Conservation (phyloP, 2,113 vertebrate genomes). For the Verasper variegatus region DNA sequence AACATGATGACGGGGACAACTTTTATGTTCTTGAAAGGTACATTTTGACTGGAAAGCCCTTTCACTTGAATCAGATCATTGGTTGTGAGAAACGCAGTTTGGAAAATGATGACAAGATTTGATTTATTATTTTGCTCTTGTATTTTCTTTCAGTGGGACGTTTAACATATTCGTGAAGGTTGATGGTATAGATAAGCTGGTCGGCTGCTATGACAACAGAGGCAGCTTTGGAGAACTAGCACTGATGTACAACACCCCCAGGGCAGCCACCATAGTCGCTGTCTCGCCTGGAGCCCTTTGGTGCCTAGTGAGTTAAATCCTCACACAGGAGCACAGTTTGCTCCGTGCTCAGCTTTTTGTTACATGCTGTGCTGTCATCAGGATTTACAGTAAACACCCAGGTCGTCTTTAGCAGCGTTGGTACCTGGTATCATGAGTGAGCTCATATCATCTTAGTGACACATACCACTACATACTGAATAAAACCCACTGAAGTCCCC, state of each 20-base stretch:
- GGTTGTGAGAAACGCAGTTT: too few species aligned
- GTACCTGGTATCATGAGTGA: conserved; percentile 6
- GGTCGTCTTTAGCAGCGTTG: conserved; percentile 15
- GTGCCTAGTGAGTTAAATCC: conserved; percentile 92
- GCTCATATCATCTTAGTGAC: not conserved
- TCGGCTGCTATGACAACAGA: conserved; percentile 94
- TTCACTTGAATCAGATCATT: too few species aligned
- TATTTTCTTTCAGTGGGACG: conserved; percentile 86
- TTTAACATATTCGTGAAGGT: conserved; percentile 93
- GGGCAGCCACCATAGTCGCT: conserved; percentile 97
- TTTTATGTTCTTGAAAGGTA: conserved; percentile 98
- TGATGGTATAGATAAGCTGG: conserved; percentile 88
- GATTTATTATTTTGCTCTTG: not conserved
- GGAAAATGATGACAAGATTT: not conserved
- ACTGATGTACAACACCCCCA: conserved; percentile 98
- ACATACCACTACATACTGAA: not conserved
- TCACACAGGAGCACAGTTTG: conserved; percentile 42
- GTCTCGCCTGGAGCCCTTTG: conserved; percentile 95
- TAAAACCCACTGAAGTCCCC: conserved; percentile 3
- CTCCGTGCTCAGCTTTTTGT: conserved; percentile 28
- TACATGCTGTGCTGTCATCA: conserved; percentile 42
- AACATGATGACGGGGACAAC: conserved; percentile 98
- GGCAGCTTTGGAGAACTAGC: conserved; percentile 98
- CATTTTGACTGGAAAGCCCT: not conserved
- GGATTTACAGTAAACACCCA: conserved; percentile 45